These are phyloP conservation scores for Solea solea DNA, from an alignment of 2,113 vertebrate genomes.

Conservation along the genomic window DNA sequence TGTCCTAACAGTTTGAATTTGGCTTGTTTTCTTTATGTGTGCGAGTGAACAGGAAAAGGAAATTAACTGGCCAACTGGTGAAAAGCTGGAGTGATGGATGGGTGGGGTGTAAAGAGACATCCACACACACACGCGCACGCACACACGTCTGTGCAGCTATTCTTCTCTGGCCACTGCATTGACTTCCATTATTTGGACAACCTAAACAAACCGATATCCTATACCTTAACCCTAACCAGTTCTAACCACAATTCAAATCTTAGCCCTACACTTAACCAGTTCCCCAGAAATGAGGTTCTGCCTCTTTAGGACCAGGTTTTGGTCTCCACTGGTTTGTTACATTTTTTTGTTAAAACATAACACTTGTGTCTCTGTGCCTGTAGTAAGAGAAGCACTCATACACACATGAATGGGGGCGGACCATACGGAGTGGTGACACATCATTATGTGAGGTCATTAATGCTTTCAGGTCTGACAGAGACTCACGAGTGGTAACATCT, in stretches of 20 bases:
- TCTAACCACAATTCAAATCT: too few species aligned
- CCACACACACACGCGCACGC: conserved; percentile 38
- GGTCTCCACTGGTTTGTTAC: too few species aligned
- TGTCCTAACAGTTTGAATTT: conserved; percentile 78
- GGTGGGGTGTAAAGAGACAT: conserved; percentile 64
- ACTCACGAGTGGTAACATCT: conserved; percentile 33
- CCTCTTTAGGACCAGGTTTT: too few species aligned
- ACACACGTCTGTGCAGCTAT: neutral
- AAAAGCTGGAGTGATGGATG: conserved; percentile 76
- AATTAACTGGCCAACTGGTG: conserved; percentile 77
- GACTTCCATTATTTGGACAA: too few species aligned
- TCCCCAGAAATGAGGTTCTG: too few species aligned
- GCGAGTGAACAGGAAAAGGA: conserved; percentile 77
- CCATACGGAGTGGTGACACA: conserved; percentile 40
- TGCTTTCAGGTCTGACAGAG: conserved; percentile 31
- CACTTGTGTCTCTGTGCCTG: neutral
- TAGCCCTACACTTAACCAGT: too few species aligned
- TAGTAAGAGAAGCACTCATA: conserved; percentile 18
- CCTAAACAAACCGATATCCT: too few species aligned
- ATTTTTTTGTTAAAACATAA: conserved; percentile 3
- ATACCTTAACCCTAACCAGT: too few species aligned
- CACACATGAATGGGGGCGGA: conserved; percentile 30
- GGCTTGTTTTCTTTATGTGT: conserved; percentile 79
- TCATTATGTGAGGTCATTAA: conserved; percentile 43
- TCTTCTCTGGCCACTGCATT: too few species aligned